Percentiles rank a stretch among this genome's conserved stretches.
Conservation (phyloP, 2,888 invertebrate genomes). For the Molorchus minor region DNA sequence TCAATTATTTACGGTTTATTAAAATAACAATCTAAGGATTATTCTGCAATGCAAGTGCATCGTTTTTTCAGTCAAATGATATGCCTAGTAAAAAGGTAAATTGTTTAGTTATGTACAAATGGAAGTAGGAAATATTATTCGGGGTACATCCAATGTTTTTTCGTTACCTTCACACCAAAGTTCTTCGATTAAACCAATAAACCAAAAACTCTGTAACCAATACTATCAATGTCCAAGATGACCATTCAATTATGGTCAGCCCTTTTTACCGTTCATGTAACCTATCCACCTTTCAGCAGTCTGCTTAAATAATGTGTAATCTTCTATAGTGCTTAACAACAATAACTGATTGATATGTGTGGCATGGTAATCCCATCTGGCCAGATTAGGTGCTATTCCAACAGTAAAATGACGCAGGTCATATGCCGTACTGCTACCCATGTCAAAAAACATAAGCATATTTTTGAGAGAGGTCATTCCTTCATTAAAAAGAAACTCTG, state of each 20-base stretch:
- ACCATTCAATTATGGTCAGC: constrained; percentile 87
- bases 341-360: constrained; percentile 97
- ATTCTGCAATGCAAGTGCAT: no score
- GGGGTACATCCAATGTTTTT: no score
- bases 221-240: constrained; percentile 23
- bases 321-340: constrained; percentile 84
- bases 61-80: no score
- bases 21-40: no score
- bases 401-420: constrained; percentile 94
- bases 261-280: constrained; percentile 93
- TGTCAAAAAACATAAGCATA: constrained; percentile 91
- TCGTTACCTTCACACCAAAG: no score
- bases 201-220: no score
- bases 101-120: no score
- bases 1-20: no score
- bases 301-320: constrained; percentile 79
- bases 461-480: constrained; percentile 88
- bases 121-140: no score
- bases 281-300: constrained; percentile 94
- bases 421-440: constrained; percentile 94
- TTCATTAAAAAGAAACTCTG: constrained; percentile 80
- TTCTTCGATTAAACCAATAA: no score
- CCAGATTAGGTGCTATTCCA: constrained; percentile 90
- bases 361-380: constrained; percentile 98
- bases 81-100: no score